Conservation (phyloP, 2,797 vertebrate species). For the Toxotes lorentzi region DNA sequence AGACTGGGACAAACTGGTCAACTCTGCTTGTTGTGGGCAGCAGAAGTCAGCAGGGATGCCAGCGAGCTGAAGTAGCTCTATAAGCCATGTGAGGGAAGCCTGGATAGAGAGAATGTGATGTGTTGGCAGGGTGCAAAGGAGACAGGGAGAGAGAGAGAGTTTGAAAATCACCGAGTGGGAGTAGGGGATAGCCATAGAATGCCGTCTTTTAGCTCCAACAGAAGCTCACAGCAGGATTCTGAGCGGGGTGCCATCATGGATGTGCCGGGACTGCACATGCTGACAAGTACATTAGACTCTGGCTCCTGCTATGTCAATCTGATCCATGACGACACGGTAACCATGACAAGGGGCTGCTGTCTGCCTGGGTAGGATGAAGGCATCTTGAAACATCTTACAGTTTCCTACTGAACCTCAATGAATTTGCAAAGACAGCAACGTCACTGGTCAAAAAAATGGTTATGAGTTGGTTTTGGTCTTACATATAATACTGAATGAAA, state of each 20-base stretch:
- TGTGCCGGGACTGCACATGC: constrained; percentile 49
- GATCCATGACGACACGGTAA: constrained; percentile 38
- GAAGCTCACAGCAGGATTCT: constrained; percentile 59
- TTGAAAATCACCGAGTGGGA: constrained; percentile 9
- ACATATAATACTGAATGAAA: neutral
- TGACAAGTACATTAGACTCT: constrained; percentile 60
- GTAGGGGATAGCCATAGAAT: constrained; percentile 33
- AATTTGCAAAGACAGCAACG: neutral
- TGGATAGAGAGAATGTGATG: constrained; percentile 53
- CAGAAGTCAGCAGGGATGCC: constrained; percentile 42
- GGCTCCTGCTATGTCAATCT: constrained; percentile 52
- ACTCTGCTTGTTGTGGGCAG: constrained; percentile 53
- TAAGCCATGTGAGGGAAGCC: constrained; percentile 52
- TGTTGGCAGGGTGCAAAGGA: constrained; percentile 56
- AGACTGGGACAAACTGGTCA: constrained; percentile 58
- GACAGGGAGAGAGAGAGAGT: constrained; percentile 15
- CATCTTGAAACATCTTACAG: neutral
- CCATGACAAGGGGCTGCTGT: constrained; percentile 24
- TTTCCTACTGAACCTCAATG: neutral
- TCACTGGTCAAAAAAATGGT: neutral
- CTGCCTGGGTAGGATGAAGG: constrained; percentile 10
- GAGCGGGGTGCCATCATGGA: constrained; percentile 63
- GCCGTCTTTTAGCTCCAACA: constrained; percentile 55
- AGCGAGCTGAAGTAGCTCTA: constrained; percentile 59
- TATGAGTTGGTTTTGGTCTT: neutral